A percentile compares a stretch with the other conserved stretches of the same genome.
These are phyloP conservation scores for Rugalucina vietnamica DNA, from an alignment of 2,888 invertebrate genomes.

Conservation along the genomic window DNA sequence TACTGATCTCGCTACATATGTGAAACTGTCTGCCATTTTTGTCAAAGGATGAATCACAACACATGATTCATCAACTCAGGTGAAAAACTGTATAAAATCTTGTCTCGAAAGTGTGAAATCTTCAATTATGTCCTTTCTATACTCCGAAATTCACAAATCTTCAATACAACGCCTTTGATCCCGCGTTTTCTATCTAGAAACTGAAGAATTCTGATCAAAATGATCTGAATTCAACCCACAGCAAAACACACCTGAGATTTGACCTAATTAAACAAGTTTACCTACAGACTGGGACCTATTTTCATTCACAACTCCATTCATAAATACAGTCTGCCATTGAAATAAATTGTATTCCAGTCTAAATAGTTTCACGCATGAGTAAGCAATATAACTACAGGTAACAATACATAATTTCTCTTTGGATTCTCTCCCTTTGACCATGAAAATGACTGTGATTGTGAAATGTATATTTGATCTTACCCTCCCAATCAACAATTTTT, in stretches of 20 bases:
- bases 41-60: conserved; percentile 19
- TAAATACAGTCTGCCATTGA: conserved; percentile 21
- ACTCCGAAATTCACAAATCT: neutral
- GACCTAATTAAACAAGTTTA: conserved; percentile 24
- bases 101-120: neutral
- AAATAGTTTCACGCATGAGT: conserved; percentile 90
- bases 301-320: conserved; percentile 17
- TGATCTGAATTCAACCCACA: neutral
- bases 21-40: conserved; percentile 67
- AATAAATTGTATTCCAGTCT: conserved; percentile 48
- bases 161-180: neutral
- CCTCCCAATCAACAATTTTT: no score
- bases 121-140: neutral
- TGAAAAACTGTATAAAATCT: conserved; percentile 1
- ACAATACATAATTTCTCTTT: neutral
- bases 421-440: conserved; percentile 14
- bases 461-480: no score
- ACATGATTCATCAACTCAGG: conserved; percentile 43
- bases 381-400: conserved; percentile 87
- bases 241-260: conserved; percentile 42
- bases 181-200: neutral
- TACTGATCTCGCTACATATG: no score
- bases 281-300: conserved; percentile 59
- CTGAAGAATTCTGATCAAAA: neutral
- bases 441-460: no score